A percentile compares a stretch with the other conserved stretches of the same genome.
Conservation (phyloP, 2,888 invertebrate species). For the Drosophila peninsularis region DNA sequence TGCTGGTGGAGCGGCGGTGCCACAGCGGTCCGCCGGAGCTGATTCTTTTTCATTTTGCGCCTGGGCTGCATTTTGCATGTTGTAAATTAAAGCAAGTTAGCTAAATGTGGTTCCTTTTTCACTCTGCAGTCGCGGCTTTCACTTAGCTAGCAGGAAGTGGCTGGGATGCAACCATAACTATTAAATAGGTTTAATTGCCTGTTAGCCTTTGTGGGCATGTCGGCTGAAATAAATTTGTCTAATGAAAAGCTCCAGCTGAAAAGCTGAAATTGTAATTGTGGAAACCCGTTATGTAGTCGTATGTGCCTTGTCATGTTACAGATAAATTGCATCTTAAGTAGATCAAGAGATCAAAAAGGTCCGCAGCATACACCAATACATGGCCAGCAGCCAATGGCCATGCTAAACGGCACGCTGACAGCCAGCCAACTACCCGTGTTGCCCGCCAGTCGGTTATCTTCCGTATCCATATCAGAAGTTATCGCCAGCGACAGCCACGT, state of each 20-base stretch:
- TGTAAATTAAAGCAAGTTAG: conserved; percentile 73
- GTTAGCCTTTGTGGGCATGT: conserved; percentile 23
- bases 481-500: conserved; percentile 56
- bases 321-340: conserved; percentile 1
- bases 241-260: background rate
- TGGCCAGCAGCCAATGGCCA: background rate
- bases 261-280: background rate
- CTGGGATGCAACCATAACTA: conserved; percentile 59
- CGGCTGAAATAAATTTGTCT: background rate
- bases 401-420: conserved; percentile 34
- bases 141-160: conserved; percentile 58
- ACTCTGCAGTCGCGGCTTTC: conserved; percentile 43
- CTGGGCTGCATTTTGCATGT: conserved; percentile 66
- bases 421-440: conserved; percentile 51
- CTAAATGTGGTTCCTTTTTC: conserved; percentile 54
- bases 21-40: conserved; percentile 17
- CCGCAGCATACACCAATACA: background rate
- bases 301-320: conserved; percentile 1
- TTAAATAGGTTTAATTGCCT: conserved; percentile 69
- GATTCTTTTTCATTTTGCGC: conserved; percentile 70
- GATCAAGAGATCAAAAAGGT: conserved; percentile 12
- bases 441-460: conserved; percentile 55
- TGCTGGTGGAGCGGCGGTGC: conserved; percentile 3
- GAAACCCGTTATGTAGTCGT: background rate
- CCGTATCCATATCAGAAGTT: conserved; percentile 61